Percentiles rank a stretch among this genome's conserved stretches.
Evolutionary conservation across 1,140 invertebrate species (phyloP).

Genomic region (Drosophila lowei): DNA sequence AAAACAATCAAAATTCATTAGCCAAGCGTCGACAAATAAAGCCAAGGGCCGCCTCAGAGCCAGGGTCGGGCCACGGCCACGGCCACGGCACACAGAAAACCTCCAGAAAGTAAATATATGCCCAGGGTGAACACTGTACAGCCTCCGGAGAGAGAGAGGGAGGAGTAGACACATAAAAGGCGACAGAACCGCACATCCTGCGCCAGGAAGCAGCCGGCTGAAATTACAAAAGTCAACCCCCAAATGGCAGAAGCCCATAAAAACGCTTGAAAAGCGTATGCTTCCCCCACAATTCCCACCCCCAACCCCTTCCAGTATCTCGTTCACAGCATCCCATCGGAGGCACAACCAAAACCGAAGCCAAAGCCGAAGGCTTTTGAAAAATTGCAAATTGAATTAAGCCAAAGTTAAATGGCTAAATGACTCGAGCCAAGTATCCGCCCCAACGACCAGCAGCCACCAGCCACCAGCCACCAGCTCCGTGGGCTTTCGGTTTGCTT

Average conservation of each 20-base stretch:
- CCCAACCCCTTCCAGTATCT: conserved; percentile 10
- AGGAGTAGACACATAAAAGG: conserved; percentile 61
- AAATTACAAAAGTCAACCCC: conserved; percentile 80
- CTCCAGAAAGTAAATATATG: conserved; percentile 65
- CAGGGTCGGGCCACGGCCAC: background rate
- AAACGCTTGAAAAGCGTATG: conserved; percentile 78
- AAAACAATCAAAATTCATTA: conserved; percentile 81
- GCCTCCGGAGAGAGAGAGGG: background rate
- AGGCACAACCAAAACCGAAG: conserved; percentile 22
- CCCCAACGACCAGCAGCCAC: conserved; percentile 36
- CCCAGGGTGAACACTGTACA: conserved; percentile 11
- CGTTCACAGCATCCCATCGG: conserved; percentile 12
- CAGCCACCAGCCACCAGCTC: conserved; percentile 38
- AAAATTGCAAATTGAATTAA: conserved; percentile 83
- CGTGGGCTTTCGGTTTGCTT: conserved; percentile 19
- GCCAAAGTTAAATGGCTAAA: conserved; percentile 83
- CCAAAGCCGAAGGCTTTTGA: conserved; percentile 67
- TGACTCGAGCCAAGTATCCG: conserved; percentile 72
- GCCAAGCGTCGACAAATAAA: conserved; percentile 75
- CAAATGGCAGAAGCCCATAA: conserved; percentile 64
- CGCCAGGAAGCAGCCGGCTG: conserved; percentile 74
- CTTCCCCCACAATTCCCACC: conserved; percentile 24
- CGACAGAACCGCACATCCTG: conserved; percentile 79
- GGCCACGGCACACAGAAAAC: conserved; percentile 12
- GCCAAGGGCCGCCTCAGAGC: conserved; percentile 52